Conservation (phyloP, 2,113 vertebrate genomes). For the Vidua macroura region DNA sequence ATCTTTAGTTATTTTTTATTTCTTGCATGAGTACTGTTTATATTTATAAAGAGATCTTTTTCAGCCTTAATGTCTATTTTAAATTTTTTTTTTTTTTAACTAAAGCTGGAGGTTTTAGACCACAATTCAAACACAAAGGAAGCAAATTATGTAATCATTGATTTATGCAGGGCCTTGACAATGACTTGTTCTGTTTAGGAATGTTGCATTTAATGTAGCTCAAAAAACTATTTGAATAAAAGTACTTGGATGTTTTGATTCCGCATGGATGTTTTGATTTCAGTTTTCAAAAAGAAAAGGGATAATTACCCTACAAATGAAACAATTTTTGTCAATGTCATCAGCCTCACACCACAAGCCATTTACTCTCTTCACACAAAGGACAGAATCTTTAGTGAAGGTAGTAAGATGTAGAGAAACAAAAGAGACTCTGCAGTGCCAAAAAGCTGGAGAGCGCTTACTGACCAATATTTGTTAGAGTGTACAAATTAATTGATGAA, state of each 20-base stretch:
- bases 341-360: neutral
- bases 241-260: neutral
- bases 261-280: neutral
- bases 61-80: neutral
- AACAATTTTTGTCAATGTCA: neutral
- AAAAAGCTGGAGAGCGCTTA: neutral
- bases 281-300: neutral
- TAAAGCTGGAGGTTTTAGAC: neutral
- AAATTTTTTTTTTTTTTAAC: neutral
- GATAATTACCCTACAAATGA: neutral
- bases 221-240: neutral
- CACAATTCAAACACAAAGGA: neutral
- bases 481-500: neutral
- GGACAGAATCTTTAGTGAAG: neutral
- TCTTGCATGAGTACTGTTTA: neutral
- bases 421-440: neutral
- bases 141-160: neutral
- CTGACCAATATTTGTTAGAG: neutral
- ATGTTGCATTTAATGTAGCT: neutral
- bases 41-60: neutral
- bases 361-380: neutral
- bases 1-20: neutral
- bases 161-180: neutral
- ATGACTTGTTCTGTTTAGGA: neutral
- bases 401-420: neutral